Conservation (phyloP, 2,888 invertebrate species). For the Himalopsyche kuldschensis region DNA sequence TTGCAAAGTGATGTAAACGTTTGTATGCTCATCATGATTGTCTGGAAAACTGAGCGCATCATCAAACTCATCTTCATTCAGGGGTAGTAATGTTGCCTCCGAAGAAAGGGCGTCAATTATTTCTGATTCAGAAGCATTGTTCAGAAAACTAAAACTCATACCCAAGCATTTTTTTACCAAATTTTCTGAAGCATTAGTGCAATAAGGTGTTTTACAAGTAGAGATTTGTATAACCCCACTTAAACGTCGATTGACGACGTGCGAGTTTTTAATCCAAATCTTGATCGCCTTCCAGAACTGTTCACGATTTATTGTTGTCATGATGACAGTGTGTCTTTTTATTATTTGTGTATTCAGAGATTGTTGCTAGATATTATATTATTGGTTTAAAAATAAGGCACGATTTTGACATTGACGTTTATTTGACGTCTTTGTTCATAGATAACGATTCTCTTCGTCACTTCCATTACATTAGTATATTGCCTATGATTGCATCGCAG, state of each 20-base stretch:
- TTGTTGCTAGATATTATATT: too few species aligned
- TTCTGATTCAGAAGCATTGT: neutral
- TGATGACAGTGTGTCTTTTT: neutral
- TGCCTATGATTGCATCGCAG: too few species aligned
- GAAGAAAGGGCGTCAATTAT: neutral
- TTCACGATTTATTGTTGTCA: constrained; percentile 28
- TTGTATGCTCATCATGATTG: constrained; percentile 24
- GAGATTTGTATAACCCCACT: constrained; percentile 55
- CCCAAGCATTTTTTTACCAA: neutral
- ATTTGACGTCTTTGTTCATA: neutral
- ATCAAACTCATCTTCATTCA: constrained; percentile 19
- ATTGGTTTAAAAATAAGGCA: too few species aligned
- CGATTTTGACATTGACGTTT: neutral
- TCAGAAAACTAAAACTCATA: neutral
- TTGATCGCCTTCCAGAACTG: constrained; percentile 67
- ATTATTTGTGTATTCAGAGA: too few species aligned
- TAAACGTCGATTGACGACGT: constrained; percentile 72
- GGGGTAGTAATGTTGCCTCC: neutral
- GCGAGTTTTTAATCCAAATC: constrained; percentile 68
- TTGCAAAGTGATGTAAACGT: constrained; percentile 45
- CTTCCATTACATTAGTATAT: too few species aligned
- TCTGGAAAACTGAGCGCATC: constrained; percentile 42
- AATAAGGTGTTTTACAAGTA: constrained; percentile 5
- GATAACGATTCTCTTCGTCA: too few species aligned
- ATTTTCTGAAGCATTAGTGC: neutral